Percentiles rank a stretch among this genome's conserved stretches.
These are phyloP conservation scores for Huso huso DNA, from an alignment of 2,797 vertebrate genomes.

Conservation along the genomic window DNA sequence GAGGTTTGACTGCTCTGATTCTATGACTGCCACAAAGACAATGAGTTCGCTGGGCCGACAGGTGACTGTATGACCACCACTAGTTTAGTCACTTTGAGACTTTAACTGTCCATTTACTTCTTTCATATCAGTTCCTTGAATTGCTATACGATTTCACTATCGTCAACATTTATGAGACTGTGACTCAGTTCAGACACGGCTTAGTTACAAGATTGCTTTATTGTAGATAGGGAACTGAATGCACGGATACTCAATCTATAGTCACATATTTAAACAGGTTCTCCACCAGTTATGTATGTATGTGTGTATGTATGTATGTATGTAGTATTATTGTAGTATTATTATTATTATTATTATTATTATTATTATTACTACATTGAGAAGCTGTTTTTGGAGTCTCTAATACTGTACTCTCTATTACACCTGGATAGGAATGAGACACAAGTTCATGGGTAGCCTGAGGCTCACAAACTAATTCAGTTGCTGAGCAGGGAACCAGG, in stretches of 20 bases:
- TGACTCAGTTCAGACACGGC: slow-evolving; percentile 26
- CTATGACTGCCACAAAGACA: slow-evolving; percentile 4
- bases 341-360: too few relatives aligned
- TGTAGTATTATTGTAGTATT: too few relatives aligned
- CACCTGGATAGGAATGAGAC: too few relatives aligned
- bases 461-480: too few relatives aligned
- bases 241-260: slow-evolving; percentile 14
- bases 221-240: slow-evolving; percentile 10
- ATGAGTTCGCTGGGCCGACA: slow-evolving; percentile 1
- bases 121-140: slow-evolving; percentile 28
- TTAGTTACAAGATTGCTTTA: slow-evolving; percentile 15
- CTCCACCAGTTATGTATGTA: too few relatives aligned
- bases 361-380: too few relatives aligned
- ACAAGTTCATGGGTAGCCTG: too few relatives aligned
- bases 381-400: too few relatives aligned
- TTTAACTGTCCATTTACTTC: slow-evolving; percentile 22
- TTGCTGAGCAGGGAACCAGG: too few relatives aligned
- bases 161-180: slow-evolving; percentile 31
- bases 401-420: too few relatives aligned
- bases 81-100: slow-evolving; percentile 29
- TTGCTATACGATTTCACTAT: slow-evolving; percentile 32
- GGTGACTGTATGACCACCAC: slow-evolving; percentile 32
- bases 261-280: too few relatives aligned
- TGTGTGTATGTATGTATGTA: too few relatives aligned
- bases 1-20: slow-evolving; percentile 24